Conservation (phyloP, 1,140 invertebrate species). For the Heliothis subflexa region DNA sequence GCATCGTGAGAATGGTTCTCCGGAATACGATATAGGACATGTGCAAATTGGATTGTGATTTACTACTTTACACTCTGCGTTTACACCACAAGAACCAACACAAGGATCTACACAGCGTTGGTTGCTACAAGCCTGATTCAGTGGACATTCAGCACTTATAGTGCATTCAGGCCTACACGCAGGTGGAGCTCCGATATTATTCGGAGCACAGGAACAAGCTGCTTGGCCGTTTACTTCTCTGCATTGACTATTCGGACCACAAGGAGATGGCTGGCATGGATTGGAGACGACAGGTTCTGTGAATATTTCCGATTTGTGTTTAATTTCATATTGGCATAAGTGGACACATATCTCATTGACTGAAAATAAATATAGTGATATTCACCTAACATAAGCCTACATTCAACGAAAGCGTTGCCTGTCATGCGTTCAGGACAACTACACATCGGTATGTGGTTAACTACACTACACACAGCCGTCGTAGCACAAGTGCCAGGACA, state of each 20-base stretch:
- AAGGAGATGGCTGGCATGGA: slow-evolving; percentile 88
- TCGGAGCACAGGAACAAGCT: slow-evolving; percentile 89
- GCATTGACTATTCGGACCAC: slow-evolving; percentile 88
- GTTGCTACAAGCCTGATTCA: slow-evolving; percentile 87
- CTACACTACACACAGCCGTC: slow-evolving; percentile 90
- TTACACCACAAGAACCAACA: slow-evolving; percentile 88
- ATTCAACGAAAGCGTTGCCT: slow-evolving; percentile 90
- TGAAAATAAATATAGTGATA: background rate
- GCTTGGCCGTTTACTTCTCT: slow-evolving; percentile 88
- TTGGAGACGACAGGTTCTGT: slow-evolving; percentile 79
- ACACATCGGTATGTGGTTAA: slow-evolving; percentile 92
- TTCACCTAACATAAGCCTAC: slow-evolving; percentile 87
- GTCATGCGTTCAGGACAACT: slow-evolving; percentile 89
- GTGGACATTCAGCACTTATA: slow-evolving; percentile 87
- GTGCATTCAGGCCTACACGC: slow-evolving; percentile 88
- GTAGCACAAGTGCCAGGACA: slow-evolving; percentile 90
- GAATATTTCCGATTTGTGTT: slow-evolving; percentile 32
- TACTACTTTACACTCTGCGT: slow-evolving; percentile 88
- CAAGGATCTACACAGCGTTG: slow-evolving; percentile 89
- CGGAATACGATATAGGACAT: slow-evolving; percentile 87
- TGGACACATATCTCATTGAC: background rate
- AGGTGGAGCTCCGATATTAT: slow-evolving; percentile 88
- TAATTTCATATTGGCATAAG: background rate
- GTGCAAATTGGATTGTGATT: slow-evolving; percentile 90
- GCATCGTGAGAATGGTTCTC: slow-evolving; percentile 88